A percentile compares a stretch with the other conserved stretches of the same genome.
Conservation (phyloP, 2,113 vertebrate species). For the Laterallus jamaicensis region DNA sequence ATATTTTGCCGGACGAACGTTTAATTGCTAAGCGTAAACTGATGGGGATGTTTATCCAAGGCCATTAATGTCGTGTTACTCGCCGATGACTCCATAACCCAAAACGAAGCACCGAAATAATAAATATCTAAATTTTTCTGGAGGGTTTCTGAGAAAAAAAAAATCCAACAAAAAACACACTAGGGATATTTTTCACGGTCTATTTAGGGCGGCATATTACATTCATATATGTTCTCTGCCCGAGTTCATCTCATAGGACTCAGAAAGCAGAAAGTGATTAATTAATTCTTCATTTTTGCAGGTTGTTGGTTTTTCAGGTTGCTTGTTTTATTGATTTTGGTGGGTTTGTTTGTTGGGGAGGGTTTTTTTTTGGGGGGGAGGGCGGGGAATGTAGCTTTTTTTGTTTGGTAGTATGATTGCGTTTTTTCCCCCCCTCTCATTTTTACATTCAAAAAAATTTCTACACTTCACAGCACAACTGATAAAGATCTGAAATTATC, state of each 20-base stretch:
- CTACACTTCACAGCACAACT: background rate
- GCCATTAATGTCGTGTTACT: background rate
- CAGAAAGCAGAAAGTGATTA: background rate
- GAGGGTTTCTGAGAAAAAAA: background rate
- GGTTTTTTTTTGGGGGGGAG: too few relatives aligned
- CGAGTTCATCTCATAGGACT: background rate
- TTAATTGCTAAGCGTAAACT: background rate
- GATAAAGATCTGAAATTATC: background rate
- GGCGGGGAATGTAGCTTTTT: too few relatives aligned
- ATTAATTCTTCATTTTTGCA: background rate
- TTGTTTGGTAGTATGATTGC: background rate
- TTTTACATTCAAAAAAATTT: background rate
- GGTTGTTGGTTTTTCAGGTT: too few relatives aligned
- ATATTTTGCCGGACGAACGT: background rate
- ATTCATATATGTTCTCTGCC: fast-evolving
- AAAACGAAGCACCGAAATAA: background rate
- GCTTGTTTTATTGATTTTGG: background rate
- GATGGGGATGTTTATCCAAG: background rate
- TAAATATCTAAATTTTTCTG: background rate
- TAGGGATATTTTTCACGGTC: background rate
- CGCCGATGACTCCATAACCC: background rate
- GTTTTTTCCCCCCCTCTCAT: background rate
- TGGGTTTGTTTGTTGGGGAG: background rate
- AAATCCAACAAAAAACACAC: too few relatives aligned
- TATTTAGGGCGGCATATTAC: background rate